A percentile compares a stretch with the other conserved stretches of the same genome.
Evolutionary conservation across 2,888 invertebrate genomes (phyloP).

Genomic region (Lacanobia wlatinum): DNA sequence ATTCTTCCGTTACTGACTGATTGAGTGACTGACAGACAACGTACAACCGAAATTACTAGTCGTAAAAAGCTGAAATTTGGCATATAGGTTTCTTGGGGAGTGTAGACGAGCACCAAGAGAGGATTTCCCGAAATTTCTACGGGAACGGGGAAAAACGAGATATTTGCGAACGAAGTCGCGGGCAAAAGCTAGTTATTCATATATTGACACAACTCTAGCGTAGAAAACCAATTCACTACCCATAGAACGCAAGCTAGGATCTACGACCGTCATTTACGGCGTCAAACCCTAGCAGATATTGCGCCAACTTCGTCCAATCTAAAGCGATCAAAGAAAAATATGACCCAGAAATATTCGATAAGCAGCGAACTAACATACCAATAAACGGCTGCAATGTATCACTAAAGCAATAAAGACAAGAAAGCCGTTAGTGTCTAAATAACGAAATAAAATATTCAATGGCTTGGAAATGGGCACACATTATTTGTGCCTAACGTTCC

Average conservation of each 20-base stretch:
- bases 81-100: too few relatives aligned
- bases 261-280: constrained; percentile 28
- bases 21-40: too few relatives aligned
- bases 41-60: too few relatives aligned
- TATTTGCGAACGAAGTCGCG: too few relatives aligned
- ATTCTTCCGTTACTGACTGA: too few relatives aligned
- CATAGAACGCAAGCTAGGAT: constrained; percentile 6
- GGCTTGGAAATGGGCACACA: constrained; percentile 69
- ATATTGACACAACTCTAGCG: too few relatives aligned
- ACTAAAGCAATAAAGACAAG: constrained; percentile 57
- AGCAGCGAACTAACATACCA: constrained; percentile 52
- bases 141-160: too few relatives aligned
- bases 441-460: constrained; percentile 76
- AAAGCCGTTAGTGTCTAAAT: constrained; percentile 66
- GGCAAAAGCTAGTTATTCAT: too few relatives aligned
- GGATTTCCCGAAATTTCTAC: too few relatives aligned
- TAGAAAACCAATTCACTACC: constrained; percentile 3
- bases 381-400: constrained; percentile 60
- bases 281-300: constrained; percentile 42
- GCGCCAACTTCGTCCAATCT: constrained; percentile 48
- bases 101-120: too few relatives aligned
- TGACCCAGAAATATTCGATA: constrained; percentile 55
- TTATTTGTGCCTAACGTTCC: constrained; percentile 68
- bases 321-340: constrained; percentile 57
- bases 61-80: too few relatives aligned